Conservation (phyloP, 64 coral and sea anemone species). For the Dendrophyllia cribrosa region DNA sequence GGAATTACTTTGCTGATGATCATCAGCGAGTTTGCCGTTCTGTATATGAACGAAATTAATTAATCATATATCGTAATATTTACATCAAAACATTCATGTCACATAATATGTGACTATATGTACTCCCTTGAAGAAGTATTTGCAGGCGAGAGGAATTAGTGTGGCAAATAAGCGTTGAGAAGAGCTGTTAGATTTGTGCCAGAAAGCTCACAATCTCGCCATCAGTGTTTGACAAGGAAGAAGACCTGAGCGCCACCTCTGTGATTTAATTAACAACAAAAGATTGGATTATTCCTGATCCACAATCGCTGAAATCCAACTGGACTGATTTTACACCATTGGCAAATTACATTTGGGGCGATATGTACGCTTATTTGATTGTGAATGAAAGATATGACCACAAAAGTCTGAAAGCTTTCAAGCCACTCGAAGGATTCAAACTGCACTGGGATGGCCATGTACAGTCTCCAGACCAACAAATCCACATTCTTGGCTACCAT, state of each 20-base stretch:
- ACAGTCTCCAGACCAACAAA: conserved; percentile 1
- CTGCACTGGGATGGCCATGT: conserved; percentile 43
- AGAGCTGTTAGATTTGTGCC: neutral
- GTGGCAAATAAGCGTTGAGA: neutral
- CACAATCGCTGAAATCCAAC: neutral
- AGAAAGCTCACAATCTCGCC: neutral
- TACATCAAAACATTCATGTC: too few relatives aligned
- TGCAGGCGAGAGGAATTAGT: neutral
- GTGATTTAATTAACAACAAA: neutral
- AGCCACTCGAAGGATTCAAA: neutral
- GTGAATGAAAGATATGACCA: conserved; percentile 2
- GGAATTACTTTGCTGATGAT: too few relatives aligned
- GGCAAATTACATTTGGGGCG: neutral
- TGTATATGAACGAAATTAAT: too few relatives aligned
- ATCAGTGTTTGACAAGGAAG: neutral
- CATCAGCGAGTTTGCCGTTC: too few relatives aligned
- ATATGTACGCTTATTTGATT: conserved; percentile 13
- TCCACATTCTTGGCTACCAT: neutral
- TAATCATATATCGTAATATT: too few relatives aligned
- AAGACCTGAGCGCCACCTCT: neutral
- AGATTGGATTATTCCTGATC: neutral
- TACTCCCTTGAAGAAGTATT: neutral
- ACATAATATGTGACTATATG: too few relatives aligned
- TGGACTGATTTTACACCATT: conserved; percentile 8
- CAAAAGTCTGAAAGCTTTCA: neutral